phyloP scores from a whole-genome alignment of 2,888 invertebrate genomes.

The Antheraea assamensis region DNA sequence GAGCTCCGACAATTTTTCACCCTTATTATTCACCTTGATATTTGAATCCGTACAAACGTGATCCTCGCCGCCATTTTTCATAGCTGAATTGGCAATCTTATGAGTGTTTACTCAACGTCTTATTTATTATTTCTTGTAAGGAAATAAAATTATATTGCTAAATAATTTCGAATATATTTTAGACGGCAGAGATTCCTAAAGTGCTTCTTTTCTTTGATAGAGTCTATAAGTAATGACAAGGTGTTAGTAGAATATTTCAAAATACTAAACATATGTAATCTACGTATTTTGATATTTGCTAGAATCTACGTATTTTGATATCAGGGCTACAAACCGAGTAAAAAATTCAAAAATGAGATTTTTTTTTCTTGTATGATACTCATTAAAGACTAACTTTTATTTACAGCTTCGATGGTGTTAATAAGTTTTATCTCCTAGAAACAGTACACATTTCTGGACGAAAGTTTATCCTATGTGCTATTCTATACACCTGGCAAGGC shows the following conservation, averaged over 20 bases:
- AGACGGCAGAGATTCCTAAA: neutral
- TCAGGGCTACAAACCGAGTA: too few relatives aligned
- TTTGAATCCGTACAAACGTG: conserved; percentile 22
- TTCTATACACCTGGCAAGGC: too few relatives aligned
- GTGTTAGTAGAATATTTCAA: neutral
- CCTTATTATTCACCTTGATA: conserved; percentile 18
- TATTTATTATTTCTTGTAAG: conserved; percentile 14
- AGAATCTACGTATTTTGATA: too few relatives aligned
- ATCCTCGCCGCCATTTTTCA: conserved; percentile 13
- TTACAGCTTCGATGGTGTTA: too few relatives aligned
- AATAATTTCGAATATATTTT: conserved; percentile 1
- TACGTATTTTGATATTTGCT: too few relatives aligned
- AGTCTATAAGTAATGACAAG: neutral
- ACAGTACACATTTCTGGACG: too few relatives aligned
- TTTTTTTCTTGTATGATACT: too few relatives aligned
- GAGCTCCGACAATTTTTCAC: conserved; percentile 17
- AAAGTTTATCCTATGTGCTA: too few relatives aligned
- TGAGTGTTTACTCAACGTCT: conserved; percentile 11
- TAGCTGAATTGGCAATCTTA: conserved; percentile 13
- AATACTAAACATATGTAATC: neutral
- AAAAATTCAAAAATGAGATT: too few relatives aligned
- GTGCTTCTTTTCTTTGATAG: neutral
- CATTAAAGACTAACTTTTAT: too few relatives aligned
- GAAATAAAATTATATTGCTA: neutral
- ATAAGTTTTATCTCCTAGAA: too few relatives aligned